Base-by-base conservation (phyloP, 2,113 vertebrate species). In the Hepsetus odoe region DNA sequence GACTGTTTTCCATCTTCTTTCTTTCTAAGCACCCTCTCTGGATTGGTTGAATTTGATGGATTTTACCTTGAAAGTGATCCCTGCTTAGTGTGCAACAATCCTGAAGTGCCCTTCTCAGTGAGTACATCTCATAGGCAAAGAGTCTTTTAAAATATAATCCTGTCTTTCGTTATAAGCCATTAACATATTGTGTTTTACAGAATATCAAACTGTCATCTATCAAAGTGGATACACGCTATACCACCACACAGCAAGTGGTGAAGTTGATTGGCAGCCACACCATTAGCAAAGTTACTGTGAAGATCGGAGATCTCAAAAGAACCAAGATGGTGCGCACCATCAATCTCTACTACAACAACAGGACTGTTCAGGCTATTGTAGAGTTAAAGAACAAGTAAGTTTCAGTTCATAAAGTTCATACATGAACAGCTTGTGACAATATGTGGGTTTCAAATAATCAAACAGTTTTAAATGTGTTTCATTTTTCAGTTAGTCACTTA, bases 181-280 rank as follows among this genome's bases (percentile, higher is more conserved):
- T n/a, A n/a, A 38, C 9, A 38, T 38, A 38, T 38, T 5, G 82
- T 84, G 62, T 11, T 20, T 18, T 18, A 56, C 89, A 99, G 98
- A 98, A 98, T 89, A 99, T 99, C 88, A 99, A 99, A 84, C 92
- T 99, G 26, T 99, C 98, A 65, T 99, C 98, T n/a, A 97, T 99
- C 77, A 99, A 99, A 93, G 98, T 99, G 90, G 98, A 99, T 89
- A 99, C 98, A 0, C 94, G 98, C 1, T 99, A 99, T 70, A 99
- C 98, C n/a, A 99, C 98, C 78, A 99, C 98, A 1, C 98, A 99
- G 90, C 98, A 99, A 84, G 97, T 99, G 35, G 97, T 99, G 77
- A 99, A 99, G 82, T 95, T 99, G 1, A 98, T 99, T 0, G 97
- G 98, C 86, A 99, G 98, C 89, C 97, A 99, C 87, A 99, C 96